Evolutionary conservation across 2,888 invertebrate genomes (phyloP), one percentile per base, ranked within the genome.

Genomic region (Dryobota labecula): DNA sequence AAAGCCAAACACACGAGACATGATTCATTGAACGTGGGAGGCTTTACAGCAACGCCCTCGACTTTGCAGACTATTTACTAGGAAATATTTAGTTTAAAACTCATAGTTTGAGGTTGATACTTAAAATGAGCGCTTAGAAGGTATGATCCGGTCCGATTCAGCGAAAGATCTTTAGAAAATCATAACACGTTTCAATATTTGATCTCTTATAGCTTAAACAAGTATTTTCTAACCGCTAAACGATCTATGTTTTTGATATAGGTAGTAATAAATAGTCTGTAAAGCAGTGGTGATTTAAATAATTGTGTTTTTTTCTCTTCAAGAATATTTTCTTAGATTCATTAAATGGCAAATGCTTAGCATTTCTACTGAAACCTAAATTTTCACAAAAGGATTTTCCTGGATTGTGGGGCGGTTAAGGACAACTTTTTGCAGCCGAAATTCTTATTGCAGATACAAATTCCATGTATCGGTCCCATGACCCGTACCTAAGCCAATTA

Each of bases 1-100:
- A 49, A 68, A 51, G 45, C 54, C 30, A 62, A 63, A 43, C 20
- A 57, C 27, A 56, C 13, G 11, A 60, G 11, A 45, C 56, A 54
- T 83, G 73, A 83, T 69, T 73, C 65, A 82, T 57, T 58, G 68
- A 38, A 63, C 65, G 79, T 78, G 65, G 65, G 78, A 62, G 68
- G 54, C 20, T 80, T 51, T 54, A 78, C 83, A 80, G 83, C 83
- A 78, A 80, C 79, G 79, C 79, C 79, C 83, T 63, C 79, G 24
- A 33, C 20, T 54, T 68, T 82, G 79, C 73, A 53, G 79, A 38
- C n/a, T 15, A n/a, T 60, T 51, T 63, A 64, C 51, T 78, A 51
- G 47, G 51, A 67, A 78, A 56, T 30, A 36, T 56, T 47, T 51
- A 41, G 4, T 60, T 64, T 38, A 65, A 4, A 4, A 4, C 8